Evolutionary conservation across 2,888 invertebrate genomes (phyloP).

Genomic region (Cephus pygmeus): DNA sequence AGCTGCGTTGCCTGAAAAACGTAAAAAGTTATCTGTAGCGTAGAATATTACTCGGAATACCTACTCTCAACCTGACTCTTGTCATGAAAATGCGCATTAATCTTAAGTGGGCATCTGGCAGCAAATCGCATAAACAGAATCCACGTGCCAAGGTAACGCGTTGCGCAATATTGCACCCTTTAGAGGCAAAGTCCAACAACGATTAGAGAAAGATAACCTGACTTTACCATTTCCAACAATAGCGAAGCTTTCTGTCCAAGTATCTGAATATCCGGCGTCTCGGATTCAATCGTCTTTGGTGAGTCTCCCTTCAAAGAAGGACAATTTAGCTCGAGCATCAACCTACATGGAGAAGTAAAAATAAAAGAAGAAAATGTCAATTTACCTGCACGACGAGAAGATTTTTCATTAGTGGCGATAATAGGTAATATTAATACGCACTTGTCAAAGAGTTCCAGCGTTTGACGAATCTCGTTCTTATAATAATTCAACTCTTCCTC

Average conservation of each 20-base stretch:
- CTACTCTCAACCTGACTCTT: conserved; percentile 18
- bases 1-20: too few species aligned
- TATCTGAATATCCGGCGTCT: not conserved
- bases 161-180: not conserved
- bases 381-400: too few species aligned
- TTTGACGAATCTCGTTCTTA: conserved; percentile 32
- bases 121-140: conserved; percentile 6
- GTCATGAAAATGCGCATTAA: conserved; percentile 39
- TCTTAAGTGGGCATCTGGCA: conserved; percentile 21
- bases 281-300: not conserved
- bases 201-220: not conserved
- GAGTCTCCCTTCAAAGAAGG: not conserved
- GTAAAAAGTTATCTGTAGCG: too few species aligned
- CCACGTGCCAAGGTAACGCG: conserved; percentile 26
- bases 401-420: too few species aligned
- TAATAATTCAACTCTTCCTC: conserved; percentile 38
- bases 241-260: not conserved
- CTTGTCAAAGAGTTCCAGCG: conserved; percentile 31
- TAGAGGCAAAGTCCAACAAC: not conserved
- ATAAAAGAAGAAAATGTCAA: too few species aligned
- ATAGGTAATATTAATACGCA: conserved; percentile 4
- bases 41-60: too few species aligned
- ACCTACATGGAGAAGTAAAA: too few species aligned
- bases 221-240: not conserved
- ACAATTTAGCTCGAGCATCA: too few species aligned